Percentiles rank a stretch among this genome's conserved stretches.
Evolutionary conservation across 2,888 invertebrate genomes (phyloP).

Genomic region (Pristionchus japonicus): DNA sequence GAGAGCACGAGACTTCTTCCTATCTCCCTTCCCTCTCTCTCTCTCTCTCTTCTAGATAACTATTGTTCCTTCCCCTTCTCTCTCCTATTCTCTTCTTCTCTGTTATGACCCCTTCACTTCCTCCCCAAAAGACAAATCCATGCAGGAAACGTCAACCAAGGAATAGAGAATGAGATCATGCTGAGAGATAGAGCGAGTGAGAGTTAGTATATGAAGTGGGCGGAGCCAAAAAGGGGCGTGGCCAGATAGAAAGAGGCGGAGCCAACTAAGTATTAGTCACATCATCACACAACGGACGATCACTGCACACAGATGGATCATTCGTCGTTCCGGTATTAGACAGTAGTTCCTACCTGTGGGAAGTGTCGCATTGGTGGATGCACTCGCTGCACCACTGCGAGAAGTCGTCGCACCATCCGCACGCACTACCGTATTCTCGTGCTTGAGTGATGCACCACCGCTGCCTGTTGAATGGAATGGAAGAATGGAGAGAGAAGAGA

Average conservation of each 20-base stretch:
- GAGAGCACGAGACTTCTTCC: neutral
- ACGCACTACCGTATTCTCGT: constrained; percentile 75
- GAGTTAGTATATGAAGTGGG: neutral
- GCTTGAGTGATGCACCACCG: constrained; percentile 71
- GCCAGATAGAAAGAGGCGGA: constrained; percentile 8
- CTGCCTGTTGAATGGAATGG: neutral
- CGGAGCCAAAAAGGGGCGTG: too few relatives aligned
- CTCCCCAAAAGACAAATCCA: neutral
- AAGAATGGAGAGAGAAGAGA: neutral
- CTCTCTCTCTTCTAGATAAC: constrained; percentile 14
- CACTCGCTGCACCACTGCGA: constrained; percentile 42
- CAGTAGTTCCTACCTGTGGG: constrained; percentile 8
- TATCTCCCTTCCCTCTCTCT: neutral
- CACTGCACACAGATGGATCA: neutral
- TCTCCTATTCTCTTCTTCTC: constrained; percentile 1
- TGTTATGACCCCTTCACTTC: constrained; percentile 4
- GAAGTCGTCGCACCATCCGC: constrained; percentile 62
- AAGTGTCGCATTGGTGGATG: constrained; percentile 17
- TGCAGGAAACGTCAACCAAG: neutral
- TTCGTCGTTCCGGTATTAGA: neutral
- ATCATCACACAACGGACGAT: neutral
- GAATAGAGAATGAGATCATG: neutral
- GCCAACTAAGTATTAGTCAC: neutral
- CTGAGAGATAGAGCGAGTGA: neutral
- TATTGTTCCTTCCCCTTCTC: constrained; percentile 18